Conservation (phyloP, 2,797 vertebrate species). For the Huso huso region DNA sequence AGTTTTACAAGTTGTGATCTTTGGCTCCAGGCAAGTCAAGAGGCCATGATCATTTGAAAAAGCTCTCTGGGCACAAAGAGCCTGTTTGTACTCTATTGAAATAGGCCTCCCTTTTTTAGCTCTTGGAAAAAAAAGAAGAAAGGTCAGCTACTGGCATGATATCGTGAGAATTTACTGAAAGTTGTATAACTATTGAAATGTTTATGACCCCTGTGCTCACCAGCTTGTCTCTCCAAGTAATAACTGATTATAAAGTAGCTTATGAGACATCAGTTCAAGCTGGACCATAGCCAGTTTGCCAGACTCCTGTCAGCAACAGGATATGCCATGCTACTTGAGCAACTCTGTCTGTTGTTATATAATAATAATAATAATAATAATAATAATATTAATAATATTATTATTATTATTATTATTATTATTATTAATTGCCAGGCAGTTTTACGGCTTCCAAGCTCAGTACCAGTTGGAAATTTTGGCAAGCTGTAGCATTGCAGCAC, state of each 20-base stretch:
- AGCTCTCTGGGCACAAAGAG: constrained; percentile 63
- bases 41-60: constrained; percentile 72
- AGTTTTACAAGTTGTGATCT: constrained; percentile 77
- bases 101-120: constrained; percentile 41
- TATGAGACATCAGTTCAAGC: constrained; percentile 32
- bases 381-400: no score
- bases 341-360: no score
- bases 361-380: no score
- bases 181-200: constrained; percentile 82
- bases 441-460: no score
- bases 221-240: constrained; percentile 66
- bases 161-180: constrained; percentile 84
- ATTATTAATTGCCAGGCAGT: no score
- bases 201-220: constrained; percentile 71
- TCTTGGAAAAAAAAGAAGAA: constrained; percentile 31
- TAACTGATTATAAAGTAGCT: constrained; percentile 37
- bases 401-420: no score
- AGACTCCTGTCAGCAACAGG: not conserved
- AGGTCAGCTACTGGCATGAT: constrained; percentile 64
- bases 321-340: constrained; percentile 11
- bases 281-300: constrained; percentile 26
- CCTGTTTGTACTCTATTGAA: constrained; percentile 55
- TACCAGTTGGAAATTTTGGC: no score
- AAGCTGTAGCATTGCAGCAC: no score
- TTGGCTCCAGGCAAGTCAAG: constrained; percentile 73